phyloP scores from a whole-genome alignment of 1,140 invertebrate species.

The Drosophila pectinifera region DNA sequence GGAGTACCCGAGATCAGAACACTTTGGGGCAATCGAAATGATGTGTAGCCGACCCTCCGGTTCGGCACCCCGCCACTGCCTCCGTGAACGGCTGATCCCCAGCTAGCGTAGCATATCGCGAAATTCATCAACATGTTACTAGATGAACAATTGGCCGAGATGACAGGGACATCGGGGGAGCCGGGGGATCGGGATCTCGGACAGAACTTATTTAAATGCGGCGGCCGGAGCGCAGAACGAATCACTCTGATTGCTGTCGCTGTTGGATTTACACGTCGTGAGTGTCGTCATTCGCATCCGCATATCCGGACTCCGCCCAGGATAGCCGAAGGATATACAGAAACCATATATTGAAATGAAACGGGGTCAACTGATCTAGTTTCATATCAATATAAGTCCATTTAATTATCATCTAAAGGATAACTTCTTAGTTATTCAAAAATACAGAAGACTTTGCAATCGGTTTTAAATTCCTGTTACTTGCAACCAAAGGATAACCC shows the following conservation, averaged over 20 bases:
- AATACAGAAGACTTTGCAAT: neutral
- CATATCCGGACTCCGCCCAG: conserved; percentile 18
- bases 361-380: neutral
- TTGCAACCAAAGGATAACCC: conserved; percentile 4
- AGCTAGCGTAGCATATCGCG: conserved; percentile 42
- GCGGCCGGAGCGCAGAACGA: conserved; percentile 53
- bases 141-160: conserved; percentile 71
- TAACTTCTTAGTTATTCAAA: neutral
- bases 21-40: conserved; percentile 50
- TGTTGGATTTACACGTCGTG: conserved; percentile 80
- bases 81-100: conserved; percentile 28
- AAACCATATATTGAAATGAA: neutral
- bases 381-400: neutral
- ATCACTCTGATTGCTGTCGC: conserved; percentile 82
- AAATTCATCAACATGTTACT: conserved; percentile 81
- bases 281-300: conserved; percentile 40
- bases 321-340: conserved; percentile 31
- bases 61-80: conserved; percentile 7
- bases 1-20: conserved; percentile 29
- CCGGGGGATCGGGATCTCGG: conserved; percentile 13
- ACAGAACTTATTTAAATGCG: conserved; percentile 79
- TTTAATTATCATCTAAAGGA: neutral
- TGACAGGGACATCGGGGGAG: conserved; percentile 34
- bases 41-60: conserved; percentile 53
- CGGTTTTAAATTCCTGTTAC: neutral